These are phyloP conservation scores for Pectinophora gossypiella DNA, from an alignment of 1,140 invertebrate genomes.

Conservation along the genomic window DNA sequence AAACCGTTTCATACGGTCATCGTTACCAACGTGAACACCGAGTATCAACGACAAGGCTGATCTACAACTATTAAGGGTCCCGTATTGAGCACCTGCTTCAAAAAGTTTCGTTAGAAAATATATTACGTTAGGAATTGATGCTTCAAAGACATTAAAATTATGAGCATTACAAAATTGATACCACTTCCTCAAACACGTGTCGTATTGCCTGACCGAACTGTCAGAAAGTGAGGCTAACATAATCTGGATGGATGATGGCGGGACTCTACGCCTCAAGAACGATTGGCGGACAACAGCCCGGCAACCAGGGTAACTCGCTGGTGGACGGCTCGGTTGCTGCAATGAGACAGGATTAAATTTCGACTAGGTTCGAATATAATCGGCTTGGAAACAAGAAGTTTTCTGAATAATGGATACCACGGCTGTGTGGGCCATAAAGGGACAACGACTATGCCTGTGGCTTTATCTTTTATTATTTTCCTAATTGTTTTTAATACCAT, in stretches of 20 bases:
- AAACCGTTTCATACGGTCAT: slow-evolving; percentile 5
- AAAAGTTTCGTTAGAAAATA: slow-evolving; percentile 1
- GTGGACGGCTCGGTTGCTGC: background rate
- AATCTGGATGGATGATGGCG: slow-evolving; percentile 15
- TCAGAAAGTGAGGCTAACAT: slow-evolving; percentile 21
- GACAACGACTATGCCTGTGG: slow-evolving; percentile 1
- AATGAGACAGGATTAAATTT: slow-evolving; percentile 5
- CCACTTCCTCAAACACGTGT: slow-evolving; percentile 7
- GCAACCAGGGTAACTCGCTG: slow-evolving; percentile 20
- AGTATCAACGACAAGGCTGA: slow-evolving; percentile 6
- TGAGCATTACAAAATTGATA: slow-evolving; percentile 1
- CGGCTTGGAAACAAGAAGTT: background rate
- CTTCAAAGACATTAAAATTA: slow-evolving; percentile 2
- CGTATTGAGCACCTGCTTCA: slow-evolving; percentile 5
- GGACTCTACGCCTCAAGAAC: slow-evolving; percentile 14
- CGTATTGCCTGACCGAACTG: slow-evolving; percentile 33
- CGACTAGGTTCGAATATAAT: background rate
- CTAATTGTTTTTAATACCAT: background rate
- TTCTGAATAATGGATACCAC: slow-evolving; percentile 2
- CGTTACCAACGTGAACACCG: background rate
- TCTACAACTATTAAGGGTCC: slow-evolving; percentile 5
- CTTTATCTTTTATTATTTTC: slow-evolving; percentile 2
- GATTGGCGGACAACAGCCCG: slow-evolving; percentile 26
- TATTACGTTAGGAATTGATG: slow-evolving; percentile 4
- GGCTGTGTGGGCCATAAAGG: slow-evolving; percentile 4